Evolutionary conservation across 23 tunicate species (phyloP).

Genomic region (Phallusia fumigata): DNA sequence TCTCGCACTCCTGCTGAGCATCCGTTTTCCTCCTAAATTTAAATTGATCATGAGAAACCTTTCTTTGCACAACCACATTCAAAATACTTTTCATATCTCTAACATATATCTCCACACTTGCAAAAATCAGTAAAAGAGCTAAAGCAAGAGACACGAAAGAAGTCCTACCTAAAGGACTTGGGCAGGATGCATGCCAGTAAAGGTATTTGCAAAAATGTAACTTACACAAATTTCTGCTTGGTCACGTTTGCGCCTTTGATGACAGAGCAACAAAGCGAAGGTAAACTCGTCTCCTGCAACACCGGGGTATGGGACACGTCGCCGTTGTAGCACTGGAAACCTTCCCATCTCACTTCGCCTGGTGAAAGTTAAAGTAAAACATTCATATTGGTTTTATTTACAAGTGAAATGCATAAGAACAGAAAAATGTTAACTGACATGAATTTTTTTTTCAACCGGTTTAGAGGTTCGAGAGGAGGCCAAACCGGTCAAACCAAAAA

Average conservation of each 20-base stretch:
- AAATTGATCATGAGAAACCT: not conserved
- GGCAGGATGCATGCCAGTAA: too few relatives aligned
- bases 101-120: too few relatives aligned
- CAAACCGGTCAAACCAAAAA: too few relatives aligned
- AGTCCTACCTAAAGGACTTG: not conserved
- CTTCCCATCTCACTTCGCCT: conserved; percentile 85
- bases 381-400: too few relatives aligned
- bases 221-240: conserved; percentile 53
- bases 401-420: too few relatives aligned
- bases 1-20: conserved; percentile 52
- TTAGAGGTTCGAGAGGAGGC: too few relatives aligned
- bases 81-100: too few relatives aligned
- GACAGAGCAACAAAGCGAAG: conserved; percentile 70
- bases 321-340: conserved; percentile 78
- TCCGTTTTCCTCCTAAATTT: conserved; percentile 37
- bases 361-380: not conserved
- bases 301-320: conserved; percentile 58
- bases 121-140: too few relatives aligned
- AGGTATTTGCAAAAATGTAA: not conserved
- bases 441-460: too few relatives aligned
- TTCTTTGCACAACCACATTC: too few relatives aligned
- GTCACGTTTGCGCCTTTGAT: conserved; percentile 73
- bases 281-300: conserved; percentile 24
- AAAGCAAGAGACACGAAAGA: too few relatives aligned
- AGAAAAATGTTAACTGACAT: too few relatives aligned